Conservation (phyloP, 1,140 invertebrate species). For the Megathymus violae region DNA sequence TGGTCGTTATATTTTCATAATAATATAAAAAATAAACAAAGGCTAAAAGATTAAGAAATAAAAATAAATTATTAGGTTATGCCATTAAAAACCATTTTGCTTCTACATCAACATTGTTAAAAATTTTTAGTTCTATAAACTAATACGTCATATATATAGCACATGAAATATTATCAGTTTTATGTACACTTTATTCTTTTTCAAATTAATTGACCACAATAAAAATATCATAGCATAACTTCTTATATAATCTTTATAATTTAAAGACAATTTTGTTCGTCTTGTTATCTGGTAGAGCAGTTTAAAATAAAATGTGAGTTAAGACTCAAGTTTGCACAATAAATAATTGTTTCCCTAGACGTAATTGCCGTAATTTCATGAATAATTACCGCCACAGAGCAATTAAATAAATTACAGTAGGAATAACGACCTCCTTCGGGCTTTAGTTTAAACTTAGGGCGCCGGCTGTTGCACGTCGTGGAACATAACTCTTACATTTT, state of each 20-base stretch:
- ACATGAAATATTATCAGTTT: too few species aligned
- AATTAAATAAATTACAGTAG: slow-evolving; percentile 84
- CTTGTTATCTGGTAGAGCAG: slow-evolving; percentile 73
- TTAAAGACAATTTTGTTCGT: slow-evolving; percentile 52
- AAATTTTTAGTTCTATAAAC: too few species aligned
- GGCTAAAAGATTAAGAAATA: too few species aligned
- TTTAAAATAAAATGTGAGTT: slow-evolving; percentile 81
- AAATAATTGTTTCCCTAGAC: slow-evolving; percentile 82
- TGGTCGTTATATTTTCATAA: too few species aligned
- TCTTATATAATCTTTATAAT: background rate
- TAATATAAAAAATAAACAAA: too few species aligned
- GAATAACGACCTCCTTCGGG: slow-evolving; percentile 80
- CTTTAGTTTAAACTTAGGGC: slow-evolving; percentile 80
- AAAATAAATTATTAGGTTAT: too few species aligned
- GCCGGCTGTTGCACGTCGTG: slow-evolving; percentile 67
- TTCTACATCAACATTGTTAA: too few species aligned
- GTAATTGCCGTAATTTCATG: slow-evolving; percentile 84
- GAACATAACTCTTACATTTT: slow-evolving; percentile 60
- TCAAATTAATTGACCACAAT: too few species aligned
- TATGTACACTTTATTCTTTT: too few species aligned
- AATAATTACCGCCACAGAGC: slow-evolving; percentile 82
- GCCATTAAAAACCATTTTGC: too few species aligned
- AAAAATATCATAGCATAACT: background rate
- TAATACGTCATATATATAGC: too few species aligned
- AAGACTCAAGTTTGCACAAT: slow-evolving; percentile 81